Evolutionary conservation across 92 coral and sea anemone species (phyloP).

Genomic region (Siderastrea siderea): DNA sequence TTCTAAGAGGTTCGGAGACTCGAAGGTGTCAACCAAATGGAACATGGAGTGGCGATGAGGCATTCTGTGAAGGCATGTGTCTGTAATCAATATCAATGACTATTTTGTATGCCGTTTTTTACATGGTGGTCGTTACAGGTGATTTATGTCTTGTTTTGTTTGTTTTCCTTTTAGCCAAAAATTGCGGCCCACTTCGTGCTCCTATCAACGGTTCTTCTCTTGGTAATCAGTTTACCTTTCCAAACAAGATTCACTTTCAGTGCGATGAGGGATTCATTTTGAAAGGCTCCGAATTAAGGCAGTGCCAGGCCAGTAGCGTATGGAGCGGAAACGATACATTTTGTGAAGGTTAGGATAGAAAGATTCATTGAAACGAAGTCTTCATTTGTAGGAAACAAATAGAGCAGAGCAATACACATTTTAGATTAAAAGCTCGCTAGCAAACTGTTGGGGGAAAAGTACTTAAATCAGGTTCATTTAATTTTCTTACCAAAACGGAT

Average conservation of each 20-base stretch:
- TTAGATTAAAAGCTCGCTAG: no score
- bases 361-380: background rate
- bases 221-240: slow-evolving; percentile 63
- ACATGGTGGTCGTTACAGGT: slow-evolving; percentile 19
- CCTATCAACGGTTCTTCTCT: slow-evolving; percentile 70
- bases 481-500: no score
- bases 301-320: slow-evolving; percentile 67
- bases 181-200: slow-evolving; percentile 65
- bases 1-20: slow-evolving; percentile 56
- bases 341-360: slow-evolving; percentile 52
- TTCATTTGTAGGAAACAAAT: no score
- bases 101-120: background rate
- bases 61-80: background rate
- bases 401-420: no score
- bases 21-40: slow-evolving; percentile 59
- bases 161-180: slow-evolving; percentile 37
- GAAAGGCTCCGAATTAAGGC: slow-evolving; percentile 52
- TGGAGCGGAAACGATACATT: slow-evolving; percentile 70
- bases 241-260: slow-evolving; percentile 54
- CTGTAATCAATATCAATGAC: background rate
- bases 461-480: no score
- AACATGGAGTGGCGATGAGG: slow-evolving; percentile 48
- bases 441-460: no score
- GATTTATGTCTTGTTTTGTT: background rate
- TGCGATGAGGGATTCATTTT: slow-evolving; percentile 79